These are phyloP conservation scores for Lissocephala sabroskyi DNA, from an alignment of 2,888 invertebrate genomes.

Conservation along the genomic window DNA sequence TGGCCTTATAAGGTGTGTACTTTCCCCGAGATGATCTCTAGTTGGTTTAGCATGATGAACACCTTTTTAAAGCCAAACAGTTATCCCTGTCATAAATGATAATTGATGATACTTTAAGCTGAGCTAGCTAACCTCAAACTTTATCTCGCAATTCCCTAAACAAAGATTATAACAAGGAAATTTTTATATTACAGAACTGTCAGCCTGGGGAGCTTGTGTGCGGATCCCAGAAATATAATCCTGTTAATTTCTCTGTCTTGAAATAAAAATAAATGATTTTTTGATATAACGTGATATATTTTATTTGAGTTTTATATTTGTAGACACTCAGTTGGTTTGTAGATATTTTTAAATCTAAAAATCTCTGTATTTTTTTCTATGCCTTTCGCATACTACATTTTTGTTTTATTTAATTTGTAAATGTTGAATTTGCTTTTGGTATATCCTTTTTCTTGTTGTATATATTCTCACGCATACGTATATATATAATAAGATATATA, in stretches of 20 bases:
- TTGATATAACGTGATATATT: slow-evolving; percentile 52
- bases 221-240: too few relatives aligned
- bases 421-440: slow-evolving; percentile 31
- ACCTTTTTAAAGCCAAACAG: slow-evolving; percentile 37
- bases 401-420: slow-evolving; percentile 30
- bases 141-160: too few relatives aligned
- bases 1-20: too few relatives aligned
- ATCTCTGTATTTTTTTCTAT: too few relatives aligned
- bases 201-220: too few relatives aligned
- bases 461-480: slow-evolving; percentile 18
- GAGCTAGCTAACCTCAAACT: too few relatives aligned
- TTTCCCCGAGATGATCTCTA: too few relatives aligned
- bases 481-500: slow-evolving; percentile 30
- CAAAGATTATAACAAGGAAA: too few relatives aligned
- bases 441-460: slow-evolving; percentile 28
- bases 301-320: slow-evolving; percentile 46
- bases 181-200: too few relatives aligned
- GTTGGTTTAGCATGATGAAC: too few relatives aligned
- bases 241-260: not conserved
- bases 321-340: slow-evolving; percentile 48
- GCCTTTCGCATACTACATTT: slow-evolving; percentile 39
- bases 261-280: slow-evolving; percentile 33
- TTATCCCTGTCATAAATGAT: slow-evolving; percentile 45
- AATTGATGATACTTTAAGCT: slow-evolving; percentile 39
- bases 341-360: slow-evolving; percentile 29